Conservation (phyloP, 2,113 vertebrate species). For the Ceyx margarethae region DNA sequence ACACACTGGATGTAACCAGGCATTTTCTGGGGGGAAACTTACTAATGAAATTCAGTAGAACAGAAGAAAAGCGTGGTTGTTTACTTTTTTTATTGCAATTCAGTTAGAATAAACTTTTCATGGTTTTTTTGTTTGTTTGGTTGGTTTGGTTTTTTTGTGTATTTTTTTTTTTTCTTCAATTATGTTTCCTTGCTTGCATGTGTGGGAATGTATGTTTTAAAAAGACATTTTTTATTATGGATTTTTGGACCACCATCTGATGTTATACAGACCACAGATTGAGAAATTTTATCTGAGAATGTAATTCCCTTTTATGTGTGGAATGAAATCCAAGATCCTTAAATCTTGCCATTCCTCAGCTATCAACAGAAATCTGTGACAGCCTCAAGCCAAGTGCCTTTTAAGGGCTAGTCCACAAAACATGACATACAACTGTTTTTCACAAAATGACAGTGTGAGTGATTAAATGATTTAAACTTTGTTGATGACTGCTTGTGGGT, state of each 20-base stretch:
- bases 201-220: conserved; percentile 24
- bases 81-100: background rate
- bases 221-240: background rate
- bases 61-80: background rate
- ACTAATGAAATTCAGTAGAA: background rate
- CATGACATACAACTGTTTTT: background rate
- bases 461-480: background rate
- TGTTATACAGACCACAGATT: background rate
- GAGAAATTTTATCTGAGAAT: conserved; percentile 31
- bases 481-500: background rate
- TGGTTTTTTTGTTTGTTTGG: background rate
- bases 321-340: conserved; percentile 19
- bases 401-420: conserved; percentile 3
- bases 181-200: background rate
- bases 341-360: conserved; percentile 31
- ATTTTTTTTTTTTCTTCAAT: background rate
- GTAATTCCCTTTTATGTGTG: background rate
- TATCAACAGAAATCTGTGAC: conserved; percentile 26
- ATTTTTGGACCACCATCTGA: background rate
- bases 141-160: background rate
- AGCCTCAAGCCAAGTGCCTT: background rate
- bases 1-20: background rate
- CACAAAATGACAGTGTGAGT: background rate
- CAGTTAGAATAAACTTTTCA: background rate
- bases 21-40: background rate